phyloP scores from a whole-genome alignment of 1,140 invertebrate species.

The Arctopsyche grandis region DNA sequence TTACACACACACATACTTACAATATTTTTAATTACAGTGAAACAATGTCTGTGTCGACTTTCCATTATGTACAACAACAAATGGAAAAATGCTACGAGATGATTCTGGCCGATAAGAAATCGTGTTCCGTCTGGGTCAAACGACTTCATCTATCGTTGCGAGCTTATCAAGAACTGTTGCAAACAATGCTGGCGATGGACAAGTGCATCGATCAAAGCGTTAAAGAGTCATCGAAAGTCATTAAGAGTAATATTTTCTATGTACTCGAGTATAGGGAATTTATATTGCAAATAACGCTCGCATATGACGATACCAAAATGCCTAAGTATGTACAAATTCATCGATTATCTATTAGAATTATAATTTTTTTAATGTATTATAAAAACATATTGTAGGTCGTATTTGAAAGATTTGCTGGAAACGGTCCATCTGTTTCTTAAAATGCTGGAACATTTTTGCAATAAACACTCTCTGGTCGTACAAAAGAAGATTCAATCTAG shows the following conservation, averaged over 20 bases:
- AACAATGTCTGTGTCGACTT: constrained; percentile 88
- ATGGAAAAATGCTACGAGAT: constrained; percentile 91
- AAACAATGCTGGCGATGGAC: constrained; percentile 86
- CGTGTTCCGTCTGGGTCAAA: constrained; percentile 82
- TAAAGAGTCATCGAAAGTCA: constrained; percentile 81
- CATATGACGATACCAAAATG: constrained; percentile 88
- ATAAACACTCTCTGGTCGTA: constrained; percentile 78
- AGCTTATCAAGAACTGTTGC: constrained; percentile 75
- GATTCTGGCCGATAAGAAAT: constrained; percentile 88
- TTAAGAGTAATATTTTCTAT: constrained; percentile 95
- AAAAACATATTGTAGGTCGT: constrained; percentile 69
- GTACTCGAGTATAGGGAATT: constrained; percentile 94
- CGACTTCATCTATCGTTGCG: constrained; percentile 81
- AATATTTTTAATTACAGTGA: constrained; percentile 71
- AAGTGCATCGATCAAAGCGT: constrained; percentile 73
- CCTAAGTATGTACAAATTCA: constrained; percentile 73
- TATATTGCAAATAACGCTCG: constrained; percentile 80
- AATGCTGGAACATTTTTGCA: constrained; percentile 86
- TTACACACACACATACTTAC: background rate
- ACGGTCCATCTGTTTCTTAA: constrained; percentile 93
- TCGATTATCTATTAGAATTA: constrained; percentile 13
- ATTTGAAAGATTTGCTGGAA: constrained; percentile 88
- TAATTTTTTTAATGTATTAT: too few species aligned
- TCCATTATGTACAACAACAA: constrained; percentile 93
- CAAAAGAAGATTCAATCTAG: constrained; percentile 73